Evolutionary conservation across 2,888 invertebrate species (phyloP), one percentile per base, ranked within the genome.

Genomic region (Chrysolina americana): DNA sequence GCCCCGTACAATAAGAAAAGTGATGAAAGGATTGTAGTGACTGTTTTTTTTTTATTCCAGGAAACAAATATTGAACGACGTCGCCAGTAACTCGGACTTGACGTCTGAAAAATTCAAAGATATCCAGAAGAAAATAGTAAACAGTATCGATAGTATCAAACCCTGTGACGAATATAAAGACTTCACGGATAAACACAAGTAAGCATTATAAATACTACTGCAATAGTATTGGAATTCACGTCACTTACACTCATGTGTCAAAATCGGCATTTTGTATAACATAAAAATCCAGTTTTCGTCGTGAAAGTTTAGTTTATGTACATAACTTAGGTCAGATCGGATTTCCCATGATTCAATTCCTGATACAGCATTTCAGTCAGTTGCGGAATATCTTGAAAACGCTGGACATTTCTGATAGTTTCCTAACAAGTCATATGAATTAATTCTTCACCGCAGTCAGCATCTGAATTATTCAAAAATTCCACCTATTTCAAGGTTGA

Each of bases 151-250:
- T 85, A 91, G 92, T 77, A 92, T 97, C 78, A 93, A 93, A 89
- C 96, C 96, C 17, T 91, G 92, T 76, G 95, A 95, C 80, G 97
- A 98, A 88, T 98, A 97, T 86, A 93, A 92, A 87, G 95, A 96
- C 84, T 96, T 98, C 85, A 93, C 95, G 77, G 94, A 94, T 85
- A 96, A 95, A 89, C 93, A 96, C 89, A 96, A 94, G 96, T 97
- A 89, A 89, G 91, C 74, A 44, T 66, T 65, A 72, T 68, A 53
- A 17, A 2, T 68, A 15, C 44, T 5, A 48, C 41, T 44, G 53
- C 36, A 68, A 73, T 69, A 53, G 62, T 56, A 36, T 0, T 8
- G 36, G 36, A 6, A 36, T 36, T 36, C 8, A 36, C 8, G 8
- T 4, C 36, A 6, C 8, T 36, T 6, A 6, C 0, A 36, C 36